phyloP scores from a whole-genome alignment of 2,113 vertebrate species.

The Mixornis gularis region DNA sequence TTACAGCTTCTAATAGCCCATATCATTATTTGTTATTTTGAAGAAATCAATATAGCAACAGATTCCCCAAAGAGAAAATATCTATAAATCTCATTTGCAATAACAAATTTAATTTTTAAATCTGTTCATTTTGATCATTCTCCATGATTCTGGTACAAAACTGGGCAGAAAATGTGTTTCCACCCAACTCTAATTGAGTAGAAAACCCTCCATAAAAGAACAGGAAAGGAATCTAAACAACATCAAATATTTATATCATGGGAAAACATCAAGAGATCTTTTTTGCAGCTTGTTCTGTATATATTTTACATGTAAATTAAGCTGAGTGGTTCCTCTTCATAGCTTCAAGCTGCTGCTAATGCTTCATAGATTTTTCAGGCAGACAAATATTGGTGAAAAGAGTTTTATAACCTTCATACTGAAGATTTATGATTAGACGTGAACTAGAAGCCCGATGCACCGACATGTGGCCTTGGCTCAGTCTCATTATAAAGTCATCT shows the following conservation, averaged over 20 bases:
- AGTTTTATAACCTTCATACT: conserved; percentile 36
- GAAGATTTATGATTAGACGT: conserved; percentile 3
- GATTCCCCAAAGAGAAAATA: conserved; percentile 36
- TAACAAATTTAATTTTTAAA: conserved; percentile 47
- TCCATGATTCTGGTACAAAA: background rate
- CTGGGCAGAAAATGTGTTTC: conserved; percentile 35
- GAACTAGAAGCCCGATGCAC: conserved; percentile 11
- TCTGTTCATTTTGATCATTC: conserved; percentile 27
- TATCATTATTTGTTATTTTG: conserved; percentile 30
- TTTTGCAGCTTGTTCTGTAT: conserved; percentile 25
- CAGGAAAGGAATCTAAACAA: conserved; percentile 55
- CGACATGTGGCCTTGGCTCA: conserved; percentile 1
- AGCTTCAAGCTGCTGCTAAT: conserved; percentile 22
- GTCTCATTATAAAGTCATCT: conserved; percentile 16
- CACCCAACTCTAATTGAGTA: conserved; percentile 30
- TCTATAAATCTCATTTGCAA: conserved; percentile 45
- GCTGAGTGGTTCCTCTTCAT: conserved; percentile 19
- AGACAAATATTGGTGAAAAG: conserved; percentile 44
- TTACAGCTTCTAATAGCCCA: conserved; percentile 20
- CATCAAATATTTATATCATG: conserved; percentile 66
- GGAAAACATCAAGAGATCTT: conserved; percentile 52
- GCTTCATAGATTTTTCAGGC: background rate
- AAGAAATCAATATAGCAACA: background rate
- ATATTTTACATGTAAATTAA: conserved; percentile 54
- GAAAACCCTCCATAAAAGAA: conserved; percentile 29